Evolutionary conservation across 2,113 vertebrate genomes (phyloP), one percentile per base, ranked within the genome.

Genomic region (Andinoacara biseriatus): DNA sequence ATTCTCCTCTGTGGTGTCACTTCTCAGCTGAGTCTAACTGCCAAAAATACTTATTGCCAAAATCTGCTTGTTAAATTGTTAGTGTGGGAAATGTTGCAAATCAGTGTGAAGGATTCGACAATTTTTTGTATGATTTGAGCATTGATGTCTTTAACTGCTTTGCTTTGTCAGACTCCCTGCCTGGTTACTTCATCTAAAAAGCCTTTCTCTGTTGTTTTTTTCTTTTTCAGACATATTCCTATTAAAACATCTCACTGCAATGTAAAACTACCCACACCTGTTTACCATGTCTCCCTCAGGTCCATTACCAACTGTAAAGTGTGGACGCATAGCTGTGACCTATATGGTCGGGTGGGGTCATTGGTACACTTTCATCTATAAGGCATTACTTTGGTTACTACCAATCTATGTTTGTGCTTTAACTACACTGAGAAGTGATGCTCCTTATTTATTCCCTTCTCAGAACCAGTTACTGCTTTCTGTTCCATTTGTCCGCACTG

Each of bases 231-330:
- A 22, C 35, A 56, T 10, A 14, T 56, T 54, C 1, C 18, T n/a
- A 54, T 33, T 52, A 56, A n/a, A 74, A 56, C 22, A 2, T 18
- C 10, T 4, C 13, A 4, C 40, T 4, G 4, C 40, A 49, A 29
- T 31, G 65, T n/a, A 0, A 31, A 52, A 52, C 0, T 31, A 0
- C 29, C 52, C 24, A 29, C 20, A 69, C 24, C 0, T 6, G 31
- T 33, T 33, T 33, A 33, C 31, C 31, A 33, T 6, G 5, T 5
- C 31, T 33, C 5, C 31, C 5, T 33, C 31, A 6, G 31, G 31
- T 33, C 5, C 5, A 31, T 31, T 31, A 31, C 31, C 31, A 31
- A 31, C 31, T 31, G 31, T 5, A 4, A 31, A 31, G 31, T 31
- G 31, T 31, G 3, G 31, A 31, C 31, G 29, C 29, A 29, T 29